Conservation (phyloP, 2,113 vertebrate genomes). For the Heterotis niloticus region DNA sequence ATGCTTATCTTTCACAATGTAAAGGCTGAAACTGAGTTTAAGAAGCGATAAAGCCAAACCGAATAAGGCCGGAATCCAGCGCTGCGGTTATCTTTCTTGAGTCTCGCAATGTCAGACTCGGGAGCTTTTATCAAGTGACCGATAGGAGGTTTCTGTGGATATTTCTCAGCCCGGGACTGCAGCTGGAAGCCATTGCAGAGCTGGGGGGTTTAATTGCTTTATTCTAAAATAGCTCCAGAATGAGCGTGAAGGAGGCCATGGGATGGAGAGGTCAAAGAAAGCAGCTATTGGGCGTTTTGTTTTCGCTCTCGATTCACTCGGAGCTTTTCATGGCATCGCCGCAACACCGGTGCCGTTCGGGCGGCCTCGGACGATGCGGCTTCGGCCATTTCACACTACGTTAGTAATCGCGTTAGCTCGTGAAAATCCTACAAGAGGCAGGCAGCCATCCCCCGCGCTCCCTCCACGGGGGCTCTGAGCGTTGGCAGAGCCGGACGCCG, state of each 20-base stretch:
- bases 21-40: background rate
- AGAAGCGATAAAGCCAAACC: conserved; percentile 26
- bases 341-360: conserved; percentile 41
- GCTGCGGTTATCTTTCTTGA: conserved; percentile 50
- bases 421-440: conserved; percentile 47
- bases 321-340: conserved; percentile 41
- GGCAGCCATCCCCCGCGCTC: background rate
- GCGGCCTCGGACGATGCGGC: too few species aligned
- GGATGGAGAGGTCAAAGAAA: background rate
- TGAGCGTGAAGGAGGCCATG: background rate
- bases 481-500: background rate
- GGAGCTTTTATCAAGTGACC: conserved; percentile 50
- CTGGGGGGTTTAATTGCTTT: conserved; percentile 42
- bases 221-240: conserved; percentile 19
- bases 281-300: background rate
- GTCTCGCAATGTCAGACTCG: conserved; percentile 47
- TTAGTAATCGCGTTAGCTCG: conserved; percentile 58
- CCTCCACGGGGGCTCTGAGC: conserved; percentile 14
- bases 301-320: background rate
- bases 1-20: conserved; percentile 18
- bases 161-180: conserved; percentile 52
- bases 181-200: conserved; percentile 55
- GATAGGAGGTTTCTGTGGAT: conserved; percentile 38
- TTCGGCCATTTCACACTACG: conserved; percentile 58
- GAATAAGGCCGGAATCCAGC: conserved; percentile 33